Evolutionary conservation across 2,888 invertebrate genomes (phyloP).

Genomic region (Melanotus villosus): DNA sequence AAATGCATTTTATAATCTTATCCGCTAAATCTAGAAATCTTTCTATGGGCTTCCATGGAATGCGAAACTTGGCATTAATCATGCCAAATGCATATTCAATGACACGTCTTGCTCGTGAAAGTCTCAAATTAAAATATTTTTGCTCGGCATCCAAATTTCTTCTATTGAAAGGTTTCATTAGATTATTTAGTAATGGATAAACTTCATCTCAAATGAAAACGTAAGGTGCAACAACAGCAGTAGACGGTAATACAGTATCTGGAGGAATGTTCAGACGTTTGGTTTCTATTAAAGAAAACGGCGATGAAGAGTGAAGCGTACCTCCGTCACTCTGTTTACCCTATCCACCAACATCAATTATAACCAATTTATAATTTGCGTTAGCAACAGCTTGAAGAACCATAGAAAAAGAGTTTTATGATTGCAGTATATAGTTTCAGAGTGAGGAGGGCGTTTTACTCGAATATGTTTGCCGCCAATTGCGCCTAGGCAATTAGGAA

Average conservation of each 20-base stretch:
- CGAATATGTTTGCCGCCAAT: no score
- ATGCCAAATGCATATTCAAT: constrained; percentile 2
- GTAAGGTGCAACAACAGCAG: not conserved
- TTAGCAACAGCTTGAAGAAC: no score
- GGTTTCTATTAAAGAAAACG: no score
- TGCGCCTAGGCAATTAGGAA: no score
- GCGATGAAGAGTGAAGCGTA: no score
- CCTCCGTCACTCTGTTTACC: no score
- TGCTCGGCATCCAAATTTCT: constrained; percentile 7
- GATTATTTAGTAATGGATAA: not conserved
- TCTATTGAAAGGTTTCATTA: constrained; percentile 3
- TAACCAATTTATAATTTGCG: no score
- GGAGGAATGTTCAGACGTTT: not conserved
- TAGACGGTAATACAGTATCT: not conserved
- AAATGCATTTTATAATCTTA: constrained; percentile 4
- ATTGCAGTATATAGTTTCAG: no score
- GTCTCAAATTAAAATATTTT: constrained; percentile 33
- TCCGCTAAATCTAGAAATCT: not conserved
- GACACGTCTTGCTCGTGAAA: constrained; percentile 32
- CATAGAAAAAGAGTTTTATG: no score
- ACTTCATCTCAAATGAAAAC: not conserved
- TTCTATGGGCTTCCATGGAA: not conserved
- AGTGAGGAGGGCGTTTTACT: no score
- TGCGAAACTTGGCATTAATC: not conserved
- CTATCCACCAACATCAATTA: no score